Evolutionary conservation across 2,888 invertebrate species (phyloP), one percentile per base, ranked within the genome.

Genomic region (Opisthograptis luteolata): DNA sequence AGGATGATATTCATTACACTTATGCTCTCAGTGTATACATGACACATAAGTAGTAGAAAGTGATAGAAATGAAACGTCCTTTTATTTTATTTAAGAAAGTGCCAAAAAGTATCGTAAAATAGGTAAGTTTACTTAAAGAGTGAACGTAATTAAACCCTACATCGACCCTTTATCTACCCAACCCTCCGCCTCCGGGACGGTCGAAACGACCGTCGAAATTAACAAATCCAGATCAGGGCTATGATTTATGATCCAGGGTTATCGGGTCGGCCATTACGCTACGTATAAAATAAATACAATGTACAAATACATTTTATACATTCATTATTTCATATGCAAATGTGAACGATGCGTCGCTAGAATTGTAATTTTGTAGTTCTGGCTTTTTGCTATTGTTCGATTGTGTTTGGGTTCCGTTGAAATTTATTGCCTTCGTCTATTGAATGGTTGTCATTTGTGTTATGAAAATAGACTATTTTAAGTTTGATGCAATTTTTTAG

Each of bases 161-260:
- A 12, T 17, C 34, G 22, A 19, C 28, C 25, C 24, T 25, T 45
- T 44, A 44, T 40, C 44, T 44, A 24, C 24, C 12, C 70, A 73
- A 79, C 78, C 81, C 79, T 75, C 73, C 69, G 50, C 43, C 50
- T 25, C 28, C 40, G 63, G 61, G 50, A 65, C 30, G 42, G 53
- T 52, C 48, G 19, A n/a, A 8, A 10, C 12, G 13, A 20, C 47
- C 50, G 45, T 47, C 73, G 57, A 76, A 77, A 84, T 84, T 84
- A 85, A 86, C 86, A 80, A 83, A 84, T 81, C 81, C 81, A 80
- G 77, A 84, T 82, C 79, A 78, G 73, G 68, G 73, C 73, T 82
- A 85, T 89, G 87, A 88, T 86, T 87, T 87, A 87, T 81, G 72
- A 56, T 66, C 63, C 72, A 69, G 74, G 54, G 74, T 75, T 79